Evolutionary conservation across 2,888 invertebrate genomes (phyloP).

Genomic region (Scaptomyza flava): DNA sequence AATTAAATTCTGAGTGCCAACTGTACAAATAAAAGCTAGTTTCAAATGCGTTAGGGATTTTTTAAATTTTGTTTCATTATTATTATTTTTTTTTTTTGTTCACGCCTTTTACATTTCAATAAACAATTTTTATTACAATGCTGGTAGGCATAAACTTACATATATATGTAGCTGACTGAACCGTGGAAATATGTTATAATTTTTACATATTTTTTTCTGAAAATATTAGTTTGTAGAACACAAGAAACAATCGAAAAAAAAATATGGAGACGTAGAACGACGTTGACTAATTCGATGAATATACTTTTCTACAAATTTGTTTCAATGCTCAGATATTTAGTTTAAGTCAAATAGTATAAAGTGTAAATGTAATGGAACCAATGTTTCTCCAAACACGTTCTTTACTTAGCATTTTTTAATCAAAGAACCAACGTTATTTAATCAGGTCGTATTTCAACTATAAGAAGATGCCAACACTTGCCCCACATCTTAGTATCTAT

Average conservation of each 20-base stretch:
- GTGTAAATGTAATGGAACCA: not conserved
- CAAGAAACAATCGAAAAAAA: not conserved
- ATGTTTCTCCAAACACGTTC: not conserved
- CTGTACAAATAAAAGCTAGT: conserved; percentile 49
- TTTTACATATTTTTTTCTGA: too few relatives aligned
- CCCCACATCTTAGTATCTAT: conserved; percentile 8
- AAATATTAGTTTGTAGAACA: not conserved
- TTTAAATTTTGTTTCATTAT: conserved; percentile 9
- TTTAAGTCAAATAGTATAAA: not conserved
- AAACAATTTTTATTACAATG: conserved; percentile 57
- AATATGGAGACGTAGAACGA: too few relatives aligned
- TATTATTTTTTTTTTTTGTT: conserved; percentile 5
- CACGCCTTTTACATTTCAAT: conserved; percentile 52
- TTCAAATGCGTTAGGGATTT: conserved; percentile 36
- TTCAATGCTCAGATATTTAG: too few relatives aligned
- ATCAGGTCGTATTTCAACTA: not conserved
- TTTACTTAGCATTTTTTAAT: not conserved
- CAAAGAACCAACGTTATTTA: not conserved
- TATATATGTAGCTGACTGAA: not conserved
- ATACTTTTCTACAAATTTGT: too few relatives aligned
- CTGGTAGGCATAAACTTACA: conserved; percentile 8
- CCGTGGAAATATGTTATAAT: not conserved
- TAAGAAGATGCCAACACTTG: conserved; percentile 1
- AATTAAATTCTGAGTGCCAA: conserved; percentile 58
- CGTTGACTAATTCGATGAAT: too few relatives aligned